A percentile compares a stretch with the other conserved stretches of the same genome.
Conservation (phyloP, 1,140 invertebrate species). For the Lordiphosa collinella region DNA sequence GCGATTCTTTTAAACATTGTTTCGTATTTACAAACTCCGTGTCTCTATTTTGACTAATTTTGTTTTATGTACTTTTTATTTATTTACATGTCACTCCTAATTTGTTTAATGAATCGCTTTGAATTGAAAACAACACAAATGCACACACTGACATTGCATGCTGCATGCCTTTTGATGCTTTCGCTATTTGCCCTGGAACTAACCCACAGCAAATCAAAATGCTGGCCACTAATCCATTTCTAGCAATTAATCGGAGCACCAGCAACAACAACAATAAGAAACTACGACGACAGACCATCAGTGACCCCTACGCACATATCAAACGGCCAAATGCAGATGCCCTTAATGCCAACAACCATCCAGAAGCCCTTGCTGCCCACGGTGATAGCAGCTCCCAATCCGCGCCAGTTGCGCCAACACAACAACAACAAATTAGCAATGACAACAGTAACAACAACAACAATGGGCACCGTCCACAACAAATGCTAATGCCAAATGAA, state of each 20-base stretch:
- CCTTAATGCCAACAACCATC: slow-evolving; percentile 34
- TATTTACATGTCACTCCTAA: slow-evolving; percentile 22
- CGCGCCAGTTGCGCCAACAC: slow-evolving; percentile 35
- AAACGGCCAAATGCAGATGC: slow-evolving; percentile 42
- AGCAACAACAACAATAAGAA: slow-evolving; percentile 43
- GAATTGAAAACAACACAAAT: slow-evolving; percentile 24
- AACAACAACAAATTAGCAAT: slow-evolving; percentile 31
- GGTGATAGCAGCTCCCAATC: slow-evolving; percentile 32
- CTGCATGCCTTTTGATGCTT: slow-evolving; percentile 15
- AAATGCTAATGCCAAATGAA: slow-evolving; percentile 61
- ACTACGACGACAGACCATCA: slow-evolving; percentile 69
- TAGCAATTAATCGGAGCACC: slow-evolving; percentile 55
- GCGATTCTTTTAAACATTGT: no score
- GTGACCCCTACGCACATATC: slow-evolving; percentile 69
- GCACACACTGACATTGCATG: slow-evolving; percentile 13
- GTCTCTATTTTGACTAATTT: slow-evolving; percentile 2
- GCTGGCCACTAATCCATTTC: slow-evolving; percentile 67
- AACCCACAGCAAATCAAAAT: slow-evolving; percentile 51
- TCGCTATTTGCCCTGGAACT: slow-evolving; percentile 18
- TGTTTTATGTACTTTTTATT: slow-evolving; percentile 17
- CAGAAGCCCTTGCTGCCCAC: slow-evolving; percentile 27
- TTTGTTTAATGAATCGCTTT: no score
- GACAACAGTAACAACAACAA: slow-evolving; percentile 20
- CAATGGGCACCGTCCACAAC: slow-evolving; percentile 53
- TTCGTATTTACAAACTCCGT: no score